phyloP scores from a whole-genome alignment of 2,888 invertebrate genomes.

The Rhingia campestris region DNA sequence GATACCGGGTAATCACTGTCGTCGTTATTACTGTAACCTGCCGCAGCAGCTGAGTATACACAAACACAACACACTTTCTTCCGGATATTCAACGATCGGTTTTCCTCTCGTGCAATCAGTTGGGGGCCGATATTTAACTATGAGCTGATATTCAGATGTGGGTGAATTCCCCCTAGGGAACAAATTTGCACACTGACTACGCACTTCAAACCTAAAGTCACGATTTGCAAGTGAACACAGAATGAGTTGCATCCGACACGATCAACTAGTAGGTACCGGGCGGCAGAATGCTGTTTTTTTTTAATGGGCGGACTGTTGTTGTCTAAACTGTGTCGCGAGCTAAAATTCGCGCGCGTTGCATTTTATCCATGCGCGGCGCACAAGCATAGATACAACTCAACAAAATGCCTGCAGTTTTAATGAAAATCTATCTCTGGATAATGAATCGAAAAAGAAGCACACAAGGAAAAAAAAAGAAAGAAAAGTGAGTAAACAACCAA shows the following conservation, averaged over 20 bases:
- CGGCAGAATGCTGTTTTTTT: constrained; percentile 7
- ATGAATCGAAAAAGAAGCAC: constrained; percentile 1
- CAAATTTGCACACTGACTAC: constrained; percentile 3
- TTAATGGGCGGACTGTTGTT: constrained; percentile 27
- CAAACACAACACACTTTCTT: constrained; percentile 64
- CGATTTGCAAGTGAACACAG: constrained; percentile 24
- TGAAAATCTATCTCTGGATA: constrained; percentile 1
- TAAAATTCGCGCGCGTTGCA: constrained; percentile 34
- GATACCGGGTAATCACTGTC: constrained; percentile 32
- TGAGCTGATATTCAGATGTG: constrained; percentile 3
- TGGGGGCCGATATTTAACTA: not conserved
- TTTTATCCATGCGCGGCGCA: constrained; percentile 24
- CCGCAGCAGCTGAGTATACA: constrained; percentile 58
- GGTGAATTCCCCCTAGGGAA: constrained; percentile 23
- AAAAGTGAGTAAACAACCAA: constrained; percentile 38
- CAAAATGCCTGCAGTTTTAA: constrained; percentile 10
- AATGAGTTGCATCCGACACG: constrained; percentile 1
- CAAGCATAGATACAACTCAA: constrained; percentile 1
- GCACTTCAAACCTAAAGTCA: constrained; percentile 45
- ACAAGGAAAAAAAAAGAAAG: constrained; percentile 1
- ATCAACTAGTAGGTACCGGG: not conserved
- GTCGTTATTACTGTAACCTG: constrained; percentile 1
- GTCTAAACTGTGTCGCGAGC: constrained; percentile 22
- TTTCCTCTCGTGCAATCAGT: constrained; percentile 29
- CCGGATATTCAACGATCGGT: constrained; percentile 53